Evolutionary conservation across 2,113 vertebrate species (phyloP), one percentile per base, ranked within the genome.

Genomic region (Sander vitreus): DNA sequence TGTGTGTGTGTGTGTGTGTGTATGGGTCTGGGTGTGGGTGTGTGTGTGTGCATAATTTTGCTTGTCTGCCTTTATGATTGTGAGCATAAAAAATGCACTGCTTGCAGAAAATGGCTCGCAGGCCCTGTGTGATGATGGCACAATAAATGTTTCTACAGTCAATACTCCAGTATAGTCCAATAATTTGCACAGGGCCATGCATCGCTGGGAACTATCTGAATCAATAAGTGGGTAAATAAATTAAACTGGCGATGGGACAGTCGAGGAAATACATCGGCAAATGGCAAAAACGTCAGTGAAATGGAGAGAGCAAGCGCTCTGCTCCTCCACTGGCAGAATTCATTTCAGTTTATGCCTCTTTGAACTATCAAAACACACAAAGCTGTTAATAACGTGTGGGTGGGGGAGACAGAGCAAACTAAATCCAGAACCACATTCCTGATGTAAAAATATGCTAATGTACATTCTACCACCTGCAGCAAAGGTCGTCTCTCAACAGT

Each of bases 51-150:
- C 59, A 81, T 87, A 83, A 70, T 84, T 86, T 71, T 86, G 74
- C 85, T 79, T 85, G 89, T 91, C 82, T 77, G 87, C 86, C 76
- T 91, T 82, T 87, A 83, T 88, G 87, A 88, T 81, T 75, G 88
- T 81, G 89, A 72, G 78, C 73, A 65, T 73, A 81, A 85, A 87
- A 93, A 91, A 84, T 75, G 91, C 88, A 62, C 67, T 0, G 63
- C 84, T 88, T 83, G 91, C 91, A 93, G 82, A 85, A 91, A 83
- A 8, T 2, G 59, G 50, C 75, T 83, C 1, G 18, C 55, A 36
- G 77, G 82, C 80, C 80, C 73, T 59, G 64, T 62, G 83, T 81
- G 86, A 88, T 89, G 88, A 92, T 86, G 76, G 76, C 74, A 87
- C 78, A 86, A 91, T 83, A 86, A 88, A 92, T 82, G 74, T 78